Evolutionary conservation across 2,888 invertebrate genomes (phyloP), one percentile per base, ranked within the genome.

Genomic region (Eledone cirrhosa): DNA sequence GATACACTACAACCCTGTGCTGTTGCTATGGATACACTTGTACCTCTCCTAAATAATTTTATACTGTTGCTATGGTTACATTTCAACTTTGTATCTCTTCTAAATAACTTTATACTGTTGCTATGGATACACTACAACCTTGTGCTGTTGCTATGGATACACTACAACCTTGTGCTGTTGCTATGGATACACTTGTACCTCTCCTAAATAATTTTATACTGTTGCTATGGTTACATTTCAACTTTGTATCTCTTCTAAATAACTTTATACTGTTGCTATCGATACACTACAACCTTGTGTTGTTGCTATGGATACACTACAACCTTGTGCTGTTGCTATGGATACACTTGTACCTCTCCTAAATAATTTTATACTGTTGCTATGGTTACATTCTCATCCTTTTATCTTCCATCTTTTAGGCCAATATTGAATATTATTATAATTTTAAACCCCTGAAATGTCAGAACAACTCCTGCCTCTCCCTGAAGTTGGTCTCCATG

Each of bases 381-480:
- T 41, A 11, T 41, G 11, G 41, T 7, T 16, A 63, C 14, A 24
- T n/a, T 63, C 14, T 63, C 13, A 24, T 63, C 27, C 8, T 27
- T 24, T 48, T 16, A 27, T 67, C 63, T 75, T 82, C 77, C 29
- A 41, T 74, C 24, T 81, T 82, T 13, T 82, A 92, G 90, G 92
- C 94, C 19, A 93, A 94, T 82, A 94, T 94, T 91, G 94, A 94
- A 82, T 92, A 93, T 84, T 92, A 93, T 86, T 94, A 93, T 86
- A 92, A 92, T 78, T 88, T 94, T 81, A 90, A 92, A 72, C 94
- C 94, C 7, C 89, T 87, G 59, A 89, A 86, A 78, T 94, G 94
- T 88, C 86, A 89, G n/a, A 93, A 93, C 90, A 92, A 93, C 74
- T 92, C 93, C 0, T 91, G 91, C 81, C 85, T 84, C 69, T 86